Percentiles rank a stretch among this genome's conserved stretches.
Evolutionary conservation across 64 coral and sea anemone species (phyloP).

Genomic region (Acropora tenuis): DNA sequence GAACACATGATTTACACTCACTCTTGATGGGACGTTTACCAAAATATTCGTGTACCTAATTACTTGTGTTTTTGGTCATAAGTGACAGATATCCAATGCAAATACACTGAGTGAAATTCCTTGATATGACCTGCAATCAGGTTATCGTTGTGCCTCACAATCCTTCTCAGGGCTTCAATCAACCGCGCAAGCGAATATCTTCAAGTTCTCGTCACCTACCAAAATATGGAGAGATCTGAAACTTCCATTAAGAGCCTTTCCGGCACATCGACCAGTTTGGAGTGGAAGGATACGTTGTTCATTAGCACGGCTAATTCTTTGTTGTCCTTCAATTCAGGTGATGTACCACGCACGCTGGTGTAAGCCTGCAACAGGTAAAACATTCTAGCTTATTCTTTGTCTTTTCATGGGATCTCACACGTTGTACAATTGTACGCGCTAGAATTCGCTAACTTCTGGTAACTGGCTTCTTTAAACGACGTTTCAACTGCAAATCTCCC

Average conservation of each 20-base stretch:
- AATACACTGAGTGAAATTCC: not conserved
- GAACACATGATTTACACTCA: too few species aligned
- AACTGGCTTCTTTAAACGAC: too few species aligned
- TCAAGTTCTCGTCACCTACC: conserved; percentile 39
- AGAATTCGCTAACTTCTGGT: too few species aligned
- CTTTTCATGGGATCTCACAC: too few species aligned
- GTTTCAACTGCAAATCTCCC: too few species aligned
- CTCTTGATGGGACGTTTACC: too few species aligned
- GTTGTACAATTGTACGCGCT: too few species aligned
- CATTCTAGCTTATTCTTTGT: too few species aligned
- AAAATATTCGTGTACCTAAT: too few species aligned
- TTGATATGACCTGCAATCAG: too few species aligned
- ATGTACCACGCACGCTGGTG: conserved; percentile 86
- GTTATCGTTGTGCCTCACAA: too few species aligned
- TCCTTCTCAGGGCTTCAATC: too few species aligned
- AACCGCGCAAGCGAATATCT: not conserved
- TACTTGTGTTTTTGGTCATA: not conserved
- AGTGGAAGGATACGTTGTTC: conserved; percentile 96
- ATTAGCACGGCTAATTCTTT: conserved; percentile 84
- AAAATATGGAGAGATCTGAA: conserved; percentile 94
- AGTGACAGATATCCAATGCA: not conserved
- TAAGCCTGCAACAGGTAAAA: conserved; percentile 62
- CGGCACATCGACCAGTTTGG: conserved; percentile 86
- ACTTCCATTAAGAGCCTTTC: conserved; percentile 80
- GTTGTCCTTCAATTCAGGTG: conserved; percentile 96